phyloP scores from a whole-genome alignment of 1,140 invertebrate species.

The Drosophila parabipectinata region DNA sequence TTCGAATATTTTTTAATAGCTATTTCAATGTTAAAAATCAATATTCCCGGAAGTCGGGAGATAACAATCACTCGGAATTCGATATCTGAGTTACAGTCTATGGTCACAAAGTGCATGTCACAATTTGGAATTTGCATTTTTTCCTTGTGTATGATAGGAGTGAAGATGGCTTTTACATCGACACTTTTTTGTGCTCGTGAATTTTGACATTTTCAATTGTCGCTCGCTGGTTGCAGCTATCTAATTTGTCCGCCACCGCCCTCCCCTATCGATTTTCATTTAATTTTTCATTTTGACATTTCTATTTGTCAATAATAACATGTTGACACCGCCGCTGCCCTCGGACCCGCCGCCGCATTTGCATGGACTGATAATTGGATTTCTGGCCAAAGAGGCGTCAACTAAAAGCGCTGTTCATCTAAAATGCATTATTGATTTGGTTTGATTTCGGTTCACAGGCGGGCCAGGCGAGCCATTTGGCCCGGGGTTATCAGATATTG shows the following conservation, averaged over 20 bases:
- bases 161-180: slow-evolving; percentile 14
- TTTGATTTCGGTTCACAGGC: slow-evolving; percentile 27
- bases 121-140: slow-evolving; percentile 3
- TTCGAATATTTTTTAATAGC: too few relatives aligned
- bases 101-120: too few relatives aligned
- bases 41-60: too few relatives aligned
- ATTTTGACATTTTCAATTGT: slow-evolving; percentile 82
- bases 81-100: too few relatives aligned
- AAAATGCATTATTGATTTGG: slow-evolving; percentile 52
- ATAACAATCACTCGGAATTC: too few relatives aligned
- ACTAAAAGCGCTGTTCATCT: slow-evolving; percentile 48
- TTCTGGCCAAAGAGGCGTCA: slow-evolving; percentile 35
- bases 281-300: slow-evolving; percentile 83
- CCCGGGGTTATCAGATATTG: background rate
- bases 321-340: slow-evolving; percentile 58
- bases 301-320: slow-evolving; percentile 82
- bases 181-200: slow-evolving; percentile 34
- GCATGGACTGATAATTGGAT: slow-evolving; percentile 50
- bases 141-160: slow-evolving; percentile 4
- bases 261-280: slow-evolving; percentile 67
- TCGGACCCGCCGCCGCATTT: slow-evolving; percentile 10
- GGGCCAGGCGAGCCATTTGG: too few relatives aligned
- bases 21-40: too few relatives aligned
- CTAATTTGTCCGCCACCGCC: slow-evolving; percentile 8
- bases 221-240: slow-evolving; percentile 35